Base-by-base conservation (phyloP, 2,888 invertebrate species). In the Dasysyrphus albostriatus region DNA sequence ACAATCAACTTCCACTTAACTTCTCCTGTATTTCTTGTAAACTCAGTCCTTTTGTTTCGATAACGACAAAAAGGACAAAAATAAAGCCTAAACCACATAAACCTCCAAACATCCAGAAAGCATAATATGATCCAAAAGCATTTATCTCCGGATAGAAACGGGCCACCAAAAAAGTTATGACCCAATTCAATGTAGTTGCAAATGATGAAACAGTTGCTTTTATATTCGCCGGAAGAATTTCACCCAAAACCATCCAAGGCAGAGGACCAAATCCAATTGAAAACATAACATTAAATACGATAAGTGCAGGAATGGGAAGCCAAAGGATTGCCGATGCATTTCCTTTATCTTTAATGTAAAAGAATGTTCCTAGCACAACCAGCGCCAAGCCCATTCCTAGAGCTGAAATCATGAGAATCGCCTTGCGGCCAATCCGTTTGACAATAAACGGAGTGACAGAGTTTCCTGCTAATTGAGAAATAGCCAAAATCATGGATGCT, bases 41-140 rank as follows among this genome's bases (percentile, higher is more conserved):
- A 89, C 96, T 96, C 93, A 96, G 96, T 58, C 69, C 69, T 51
- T 54, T 69, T 0, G 98, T 98, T 93, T 98, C 98, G 1, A 98
- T 97, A n/a, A 98, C 94, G 70, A 95, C 91, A 89, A 96, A 94
- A 67, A 95, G 92, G 0, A 96, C 72, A 72, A 72, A 72, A 9
- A 72, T 7, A 3, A 58, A 56, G 2, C 10, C 56, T 7, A 58
- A 14, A 3, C 12, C 29, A 42, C 42, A 42, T 5, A 72, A 14
- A n/a, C 49, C 56, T 3, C 32, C 51, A 2, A 72, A 56, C 58
- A 54, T 6, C 72, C 72, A 72, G 14, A 58, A 56, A 5, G 12
- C 16, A 14, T 44, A 72, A 32, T 58, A 51, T 2, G 16, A 14
- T 56, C 58, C 72, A 10, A 56, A 2, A 12, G 44, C 56, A 72